Evolutionary conservation across 2,888 invertebrate species (phyloP).

Genomic region (Beris chalybata): DNA sequence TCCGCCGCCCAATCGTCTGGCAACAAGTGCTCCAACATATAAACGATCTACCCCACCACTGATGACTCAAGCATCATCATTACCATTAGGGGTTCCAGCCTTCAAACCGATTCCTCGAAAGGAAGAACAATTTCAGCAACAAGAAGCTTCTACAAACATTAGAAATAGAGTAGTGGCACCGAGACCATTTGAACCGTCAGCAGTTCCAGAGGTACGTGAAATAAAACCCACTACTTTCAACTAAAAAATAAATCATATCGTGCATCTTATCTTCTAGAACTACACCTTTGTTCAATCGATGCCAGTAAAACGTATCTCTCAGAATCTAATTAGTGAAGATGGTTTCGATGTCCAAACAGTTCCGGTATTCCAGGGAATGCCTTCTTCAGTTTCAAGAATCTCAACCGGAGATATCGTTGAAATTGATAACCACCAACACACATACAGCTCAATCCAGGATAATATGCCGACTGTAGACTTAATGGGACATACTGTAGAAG

Average conservation of each 20-base stretch:
- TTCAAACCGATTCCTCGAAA: conserved; percentile 78
- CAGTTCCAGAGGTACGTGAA: conserved; percentile 40
- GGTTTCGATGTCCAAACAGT: conserved; percentile 56
- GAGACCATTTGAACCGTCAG: conserved; percentile 50
- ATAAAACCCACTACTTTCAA: not conserved
- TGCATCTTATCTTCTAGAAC: conserved; percentile 26
- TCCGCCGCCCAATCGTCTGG: conserved; percentile 24
- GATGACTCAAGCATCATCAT: conserved; percentile 48
- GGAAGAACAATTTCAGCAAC: conserved; percentile 36
- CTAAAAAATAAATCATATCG: not conserved
- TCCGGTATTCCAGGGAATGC: conserved; percentile 61
- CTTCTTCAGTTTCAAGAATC: conserved; percentile 62
- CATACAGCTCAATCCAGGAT: conserved; percentile 12
- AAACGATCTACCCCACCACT: conserved; percentile 21
- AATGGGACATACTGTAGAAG: conserved; percentile 59
- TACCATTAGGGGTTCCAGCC: conserved; percentile 69
- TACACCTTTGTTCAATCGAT: conserved; percentile 28
- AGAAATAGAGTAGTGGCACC: conserved; percentile 59
- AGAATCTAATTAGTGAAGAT: conserved; percentile 45
- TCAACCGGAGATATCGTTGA: conserved; percentile 53
- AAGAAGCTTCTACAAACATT: conserved; percentile 42
- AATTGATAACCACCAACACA: conserved; percentile 42
- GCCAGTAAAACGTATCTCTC: conserved; percentile 46
- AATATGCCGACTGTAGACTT: conserved; percentile 41
- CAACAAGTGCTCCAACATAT: conserved; percentile 20